These are phyloP conservation scores for Aurelia aurita complex sp. Pacific DNA, from an alignment of 30 jellyfish, hydroid and myxozoan genomes.

Conservation along the genomic window DNA sequence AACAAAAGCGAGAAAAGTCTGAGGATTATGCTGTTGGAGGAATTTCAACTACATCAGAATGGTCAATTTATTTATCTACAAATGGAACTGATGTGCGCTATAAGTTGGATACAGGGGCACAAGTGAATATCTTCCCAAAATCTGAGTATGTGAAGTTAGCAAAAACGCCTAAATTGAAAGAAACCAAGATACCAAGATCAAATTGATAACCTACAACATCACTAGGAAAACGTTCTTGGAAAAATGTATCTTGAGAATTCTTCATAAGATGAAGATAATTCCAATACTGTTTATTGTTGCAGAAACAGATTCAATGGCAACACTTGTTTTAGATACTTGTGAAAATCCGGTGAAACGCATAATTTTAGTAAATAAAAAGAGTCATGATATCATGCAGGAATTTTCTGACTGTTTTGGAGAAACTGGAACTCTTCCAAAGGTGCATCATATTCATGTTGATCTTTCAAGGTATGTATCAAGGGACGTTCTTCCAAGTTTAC, in stretches of 20 bases:
- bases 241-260: neutral
- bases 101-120: constrained; percentile 16
- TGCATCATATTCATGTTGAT: too few relatives aligned
- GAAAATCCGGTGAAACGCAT: constrained; percentile 18
- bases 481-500: too few relatives aligned
- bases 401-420: too few relatives aligned
- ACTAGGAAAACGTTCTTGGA: constrained; percentile 29
- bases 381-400: too few relatives aligned
- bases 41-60: neutral
- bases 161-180: neutral
- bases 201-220: constrained; percentile 23
- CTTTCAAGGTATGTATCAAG: too few relatives aligned
- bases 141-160: constrained; percentile 9
- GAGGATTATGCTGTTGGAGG: neutral
- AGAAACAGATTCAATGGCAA: constrained; percentile 11
- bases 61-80: neutral
- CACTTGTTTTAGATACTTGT: constrained; percentile 3
- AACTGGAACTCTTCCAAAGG: too few relatives aligned
- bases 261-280: neutral
- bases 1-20: neutral
- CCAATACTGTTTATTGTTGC: constrained; percentile 27
- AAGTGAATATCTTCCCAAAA: constrained; percentile 17
- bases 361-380: neutral
- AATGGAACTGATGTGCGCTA: neutral
- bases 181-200: neutral